phyloP scores from a whole-genome alignment of 2,113 vertebrate species.

The Deroptyus accipitrinus region DNA sequence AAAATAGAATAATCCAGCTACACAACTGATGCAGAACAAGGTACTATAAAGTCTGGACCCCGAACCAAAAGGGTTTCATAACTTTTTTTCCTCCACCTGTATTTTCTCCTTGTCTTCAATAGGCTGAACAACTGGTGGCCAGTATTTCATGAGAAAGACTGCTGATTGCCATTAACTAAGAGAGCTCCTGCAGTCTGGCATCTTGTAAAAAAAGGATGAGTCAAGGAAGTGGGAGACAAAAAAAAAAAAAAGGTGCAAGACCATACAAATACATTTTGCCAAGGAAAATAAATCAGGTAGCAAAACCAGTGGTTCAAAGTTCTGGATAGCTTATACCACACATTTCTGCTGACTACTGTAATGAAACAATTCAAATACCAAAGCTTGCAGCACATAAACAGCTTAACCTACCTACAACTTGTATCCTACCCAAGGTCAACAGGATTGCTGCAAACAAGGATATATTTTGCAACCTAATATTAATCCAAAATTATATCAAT shows the following conservation, averaged over 20 bases:
- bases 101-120: neutral
- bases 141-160: neutral
- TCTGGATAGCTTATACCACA: neutral
- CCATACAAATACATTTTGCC: neutral
- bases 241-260: conserved; percentile 1
- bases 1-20: conserved; percentile 57
- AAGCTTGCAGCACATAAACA: neutral
- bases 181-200: neutral
- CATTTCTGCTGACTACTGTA: neutral
- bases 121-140: neutral
- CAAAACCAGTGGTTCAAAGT: neutral
- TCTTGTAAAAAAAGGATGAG: neutral
- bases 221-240: neutral
- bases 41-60: neutral
- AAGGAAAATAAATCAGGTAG: neutral
- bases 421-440: neutral
- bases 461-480: fast-evolving
- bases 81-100: neutral
- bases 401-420: neutral
- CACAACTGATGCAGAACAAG: conserved; percentile 1
- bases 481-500: neutral
- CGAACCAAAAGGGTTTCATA: neutral
- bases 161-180: neutral
- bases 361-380: neutral
- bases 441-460: neutral